phyloP scores from a whole-genome alignment of 2,113 vertebrate species.

The human (Homo sapiens) region GRCh38 chr1:33608501-33609000 shows the following conservation, averaged over 20 bases:
- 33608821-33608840: neutral
- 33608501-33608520: neutral
- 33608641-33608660: neutral
- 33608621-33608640: neutral
- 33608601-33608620: neutral
- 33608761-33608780: neutral
- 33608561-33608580: neutral
- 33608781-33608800: neutral
- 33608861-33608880: neutral
- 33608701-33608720: neutral
- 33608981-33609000: fast-evolving
- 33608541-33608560: neutral
- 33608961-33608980: neutral
- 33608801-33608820: neutral
- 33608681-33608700: neutral
- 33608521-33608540: neutral
- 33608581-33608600: neutral
- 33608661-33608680: neutral
- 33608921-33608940: fast-evolving
- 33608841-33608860: neutral
- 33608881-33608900: neutral
- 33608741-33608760: neutral
- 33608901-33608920: neutral
- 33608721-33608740: neutral
- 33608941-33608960: neutral